phyloP scores from a whole-genome alignment of 2,797 vertebrate species.

The Syngnathus acus region DNA sequence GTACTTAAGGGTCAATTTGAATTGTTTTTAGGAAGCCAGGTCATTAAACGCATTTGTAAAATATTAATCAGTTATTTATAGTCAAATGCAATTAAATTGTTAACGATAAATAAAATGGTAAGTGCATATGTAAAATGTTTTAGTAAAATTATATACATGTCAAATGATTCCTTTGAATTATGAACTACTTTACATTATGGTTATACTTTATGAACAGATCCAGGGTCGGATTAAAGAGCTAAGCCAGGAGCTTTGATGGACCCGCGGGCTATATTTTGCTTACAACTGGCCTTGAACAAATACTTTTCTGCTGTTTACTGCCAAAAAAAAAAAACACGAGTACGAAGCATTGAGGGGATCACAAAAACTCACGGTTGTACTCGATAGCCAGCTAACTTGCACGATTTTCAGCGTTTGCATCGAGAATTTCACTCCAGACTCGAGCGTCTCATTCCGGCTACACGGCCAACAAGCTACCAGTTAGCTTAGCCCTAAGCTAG shows the following conservation, averaged over 20 bases:
- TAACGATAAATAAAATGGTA: no score
- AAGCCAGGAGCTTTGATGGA: neutral
- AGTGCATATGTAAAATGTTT: no score
- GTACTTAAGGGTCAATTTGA: neutral
- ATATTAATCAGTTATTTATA: no score
- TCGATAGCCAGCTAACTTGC: neutral
- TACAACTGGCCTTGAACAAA: neutral
- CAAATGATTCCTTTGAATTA: no score
- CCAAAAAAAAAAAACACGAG: neutral
- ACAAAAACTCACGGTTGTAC: neutral
- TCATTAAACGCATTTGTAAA: neutral
- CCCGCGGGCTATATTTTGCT: neutral
- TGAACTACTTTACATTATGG: no score
- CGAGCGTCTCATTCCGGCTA: constrained; percentile 18
- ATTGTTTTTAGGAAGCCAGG: neutral
- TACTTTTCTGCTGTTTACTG: neutral
- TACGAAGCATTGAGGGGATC: neutral
- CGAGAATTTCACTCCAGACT: neutral
- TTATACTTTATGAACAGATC: no score
- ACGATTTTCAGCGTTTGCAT: constrained; percentile 24
- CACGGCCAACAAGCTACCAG: constrained; percentile 29
- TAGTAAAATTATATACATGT: no score
- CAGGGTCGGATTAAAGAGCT: neutral
- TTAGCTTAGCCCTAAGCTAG: constrained; percentile 53
- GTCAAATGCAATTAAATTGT: no score